These are phyloP conservation scores for Euwallacea fornicatus DNA, from an alignment of 1,140 invertebrate genomes.

Conservation along the genomic window DNA sequence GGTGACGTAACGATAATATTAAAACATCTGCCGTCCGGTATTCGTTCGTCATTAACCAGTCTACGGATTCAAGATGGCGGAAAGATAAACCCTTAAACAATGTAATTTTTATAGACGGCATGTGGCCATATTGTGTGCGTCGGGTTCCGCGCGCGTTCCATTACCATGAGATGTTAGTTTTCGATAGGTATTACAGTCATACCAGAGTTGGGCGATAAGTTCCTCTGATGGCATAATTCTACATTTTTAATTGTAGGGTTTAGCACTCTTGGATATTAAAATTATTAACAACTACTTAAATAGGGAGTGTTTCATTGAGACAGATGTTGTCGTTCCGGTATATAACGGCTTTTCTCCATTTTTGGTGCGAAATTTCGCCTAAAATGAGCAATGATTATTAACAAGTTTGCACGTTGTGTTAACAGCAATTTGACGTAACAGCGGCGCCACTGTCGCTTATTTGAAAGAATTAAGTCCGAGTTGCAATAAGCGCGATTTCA, in stretches of 20 bases:
- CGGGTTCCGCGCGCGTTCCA: conserved; percentile 13
- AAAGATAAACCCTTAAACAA: conserved; percentile 36
- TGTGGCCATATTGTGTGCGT: conserved; percentile 33
- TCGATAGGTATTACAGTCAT: not conserved
- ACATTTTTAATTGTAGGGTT: too few relatives aligned
- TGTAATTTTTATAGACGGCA: conserved; percentile 36
- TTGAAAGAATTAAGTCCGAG: conserved; percentile 31
- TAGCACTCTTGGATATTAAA: too few relatives aligned
- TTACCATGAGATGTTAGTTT: not conserved
- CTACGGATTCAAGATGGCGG: conserved; percentile 32
- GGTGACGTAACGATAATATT: conserved; percentile 28
- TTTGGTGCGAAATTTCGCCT: too few relatives aligned
- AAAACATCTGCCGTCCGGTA: conserved; percentile 33
- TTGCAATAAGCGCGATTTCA: conserved; percentile 38
- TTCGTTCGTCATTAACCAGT: conserved; percentile 22
- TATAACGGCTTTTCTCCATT: too few relatives aligned
- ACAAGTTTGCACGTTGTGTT: conserved; percentile 25
- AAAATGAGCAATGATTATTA: not conserved
- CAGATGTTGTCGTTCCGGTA: too few relatives aligned
- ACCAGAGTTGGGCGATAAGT: too few relatives aligned
- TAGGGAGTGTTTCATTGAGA: too few relatives aligned
- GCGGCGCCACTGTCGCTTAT: conserved; percentile 26
- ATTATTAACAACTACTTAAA: too few relatives aligned
- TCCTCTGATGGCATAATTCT: too few relatives aligned
- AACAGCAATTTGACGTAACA: conserved; percentile 27